Evolutionary conservation across 2,113 vertebrate species (phyloP), one percentile per base, ranked within the genome.

Genomic region (Oryctolagus cuniculus): DNA sequence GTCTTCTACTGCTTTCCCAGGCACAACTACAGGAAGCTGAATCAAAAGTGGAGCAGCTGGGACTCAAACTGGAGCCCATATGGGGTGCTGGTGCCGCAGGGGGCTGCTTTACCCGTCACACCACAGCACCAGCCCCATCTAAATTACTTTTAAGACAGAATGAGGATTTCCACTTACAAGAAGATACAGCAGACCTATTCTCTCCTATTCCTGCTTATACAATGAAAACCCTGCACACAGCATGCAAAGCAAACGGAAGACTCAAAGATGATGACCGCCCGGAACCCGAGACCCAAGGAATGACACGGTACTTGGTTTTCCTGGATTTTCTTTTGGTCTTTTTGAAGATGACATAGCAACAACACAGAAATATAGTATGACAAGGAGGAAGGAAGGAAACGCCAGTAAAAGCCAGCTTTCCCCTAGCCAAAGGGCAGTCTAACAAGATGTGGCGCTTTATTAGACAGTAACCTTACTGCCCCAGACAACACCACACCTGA

Each of bases 211-310:
- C 70, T 79, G 24, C 58, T 80, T 55, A 78, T n/a, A 93, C 9
- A 90, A 81, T 85, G 77, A 80, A 88, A 81, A 27, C 87, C 34
- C 15, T 10, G 29, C 44, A 27, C 31, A 13, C 79, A 29, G 70
- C 24, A 64, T 24, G 66, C 36, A 78, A 91, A 89, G 55, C 31
- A 75, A 95, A 75, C 22, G n/a, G 81, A 44, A 73, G 64, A 74
- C 69, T 53, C 19, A 38, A 89, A 69, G 64, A 11, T 34, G 29
- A 49, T n/a, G 53, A 51, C 17, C 11, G 61, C 13, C 38, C 5
- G 61, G 22, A 87, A 34, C 25, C 72, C 4, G 29, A 55, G 24
- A 72, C 31, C 19, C 36, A 87, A 64, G 17, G 10, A 75, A 82
- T 10, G 36, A 36, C 24, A 27, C 1, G 0, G 12, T 36, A 34